Conservation (phyloP, 2,113 vertebrate genomes). For the Cichladusa arquata region DNA sequence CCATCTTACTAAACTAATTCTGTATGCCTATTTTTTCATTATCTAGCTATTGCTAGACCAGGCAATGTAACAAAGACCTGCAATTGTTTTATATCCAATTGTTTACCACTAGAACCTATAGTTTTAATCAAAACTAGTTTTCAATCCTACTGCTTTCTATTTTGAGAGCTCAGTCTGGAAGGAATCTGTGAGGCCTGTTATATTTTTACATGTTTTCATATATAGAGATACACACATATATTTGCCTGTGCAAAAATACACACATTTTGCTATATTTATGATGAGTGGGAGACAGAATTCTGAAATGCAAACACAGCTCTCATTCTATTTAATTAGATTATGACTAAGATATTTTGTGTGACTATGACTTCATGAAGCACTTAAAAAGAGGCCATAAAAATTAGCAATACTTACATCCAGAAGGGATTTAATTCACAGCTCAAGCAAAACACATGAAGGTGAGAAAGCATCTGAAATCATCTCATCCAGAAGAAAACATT, state of each 20-base stretch:
- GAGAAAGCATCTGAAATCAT: slow-evolving; percentile 6
- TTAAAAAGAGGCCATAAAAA: slow-evolving; percentile 5
- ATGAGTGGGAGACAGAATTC: slow-evolving; percentile 12
- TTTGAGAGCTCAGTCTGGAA: neutral
- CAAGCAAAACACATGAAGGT: neutral
- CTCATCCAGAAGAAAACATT: neutral
- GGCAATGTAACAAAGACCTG: neutral
- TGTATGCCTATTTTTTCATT: neutral
- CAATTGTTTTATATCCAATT: neutral
- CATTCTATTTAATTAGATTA: slow-evolving; percentile 25
- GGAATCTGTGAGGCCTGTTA: neutral
- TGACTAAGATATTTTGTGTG: slow-evolving; percentile 41
- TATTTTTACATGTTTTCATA: slow-evolving; percentile 35
- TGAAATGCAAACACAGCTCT: slow-evolving; percentile 27
- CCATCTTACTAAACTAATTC: neutral
- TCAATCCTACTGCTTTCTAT: neutral
- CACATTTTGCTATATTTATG: slow-evolving; percentile 27
- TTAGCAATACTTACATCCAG: neutral
- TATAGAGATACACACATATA: neutral
- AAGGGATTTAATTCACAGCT: slow-evolving; percentile 34
- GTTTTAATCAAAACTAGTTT: neutral
- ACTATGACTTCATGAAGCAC: slow-evolving; percentile 20
- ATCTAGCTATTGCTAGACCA: neutral
- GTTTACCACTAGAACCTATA: neutral
- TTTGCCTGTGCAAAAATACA: slow-evolving; percentile 7